Evolutionary conservation across 2,113 vertebrate species (phyloP), one percentile per base, ranked within the genome.

Genomic region (Lates calcarifer): DNA sequence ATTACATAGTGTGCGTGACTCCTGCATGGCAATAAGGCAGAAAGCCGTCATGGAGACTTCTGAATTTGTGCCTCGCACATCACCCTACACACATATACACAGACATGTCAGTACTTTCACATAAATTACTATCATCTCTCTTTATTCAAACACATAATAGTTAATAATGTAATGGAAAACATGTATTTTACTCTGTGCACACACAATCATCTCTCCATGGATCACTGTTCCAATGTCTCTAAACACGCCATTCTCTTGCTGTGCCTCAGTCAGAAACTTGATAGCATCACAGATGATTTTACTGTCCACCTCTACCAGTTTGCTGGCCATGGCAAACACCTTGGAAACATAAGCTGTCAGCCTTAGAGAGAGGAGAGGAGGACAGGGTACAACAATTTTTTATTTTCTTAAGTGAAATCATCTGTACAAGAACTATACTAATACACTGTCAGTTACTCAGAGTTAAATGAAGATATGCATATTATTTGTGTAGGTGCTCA

Each of bases 331-430:
- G 15, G 96, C 13, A 35, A 98, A 98, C 79, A 99, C 94, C 88
- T 98, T 99, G 49, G 91, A 91, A 53, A 99, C 97, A 0, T 96
- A 98, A 0, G 97, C 96, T 0, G 97, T 98, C 81, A 99, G 31
- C 97, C 97, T 99, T 14, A 15, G 17, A 75, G 24, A 77, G 39
- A 33, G 76, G 43, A 83, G 12, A 35, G 31, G 33, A 55, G 6
- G n/a, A n/a, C n/a, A 43, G 14, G 20, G 18, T 41, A 26, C 5
- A 28, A 31, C 5, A 39, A 22, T 33, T 71, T 26, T 29, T 15
- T 18, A 51, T 74, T 35, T 53, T n/a, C 26, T 20, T 60, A 22
- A 29, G 15, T 60, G 15, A 60, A 35, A 35, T 22, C 20, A 4
- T 18, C 29, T 6, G 29, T 20, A 56, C 12, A 66, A 4, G 6